Evolutionary conservation across 2,113 vertebrate genomes (phyloP).

Genomic region (Microcebus ravelobensis): DNA sequence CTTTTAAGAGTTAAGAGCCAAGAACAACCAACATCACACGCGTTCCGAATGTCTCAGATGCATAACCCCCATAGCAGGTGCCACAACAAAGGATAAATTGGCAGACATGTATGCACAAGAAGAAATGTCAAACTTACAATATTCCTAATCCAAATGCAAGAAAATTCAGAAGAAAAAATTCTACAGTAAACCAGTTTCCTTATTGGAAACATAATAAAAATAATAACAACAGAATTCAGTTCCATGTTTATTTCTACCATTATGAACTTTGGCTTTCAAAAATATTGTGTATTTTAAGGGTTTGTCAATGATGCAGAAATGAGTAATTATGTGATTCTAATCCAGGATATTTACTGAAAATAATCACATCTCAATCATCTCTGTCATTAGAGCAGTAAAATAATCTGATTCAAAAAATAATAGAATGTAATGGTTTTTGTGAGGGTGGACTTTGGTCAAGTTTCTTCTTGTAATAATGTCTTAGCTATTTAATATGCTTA

Average conservation of each 20-base stretch:
- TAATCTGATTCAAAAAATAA: not conserved
- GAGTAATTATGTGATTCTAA: not conserved
- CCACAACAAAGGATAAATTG: not conserved
- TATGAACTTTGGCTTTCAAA: not conserved
- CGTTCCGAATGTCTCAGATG: not conserved
- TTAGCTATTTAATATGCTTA: not conserved
- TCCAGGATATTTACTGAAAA: not conserved
- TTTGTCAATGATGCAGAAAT: not conserved
- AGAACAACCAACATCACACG: not conserved
- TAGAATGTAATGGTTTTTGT: not conserved
- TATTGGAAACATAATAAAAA: not conserved
- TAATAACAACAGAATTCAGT: not conserved
- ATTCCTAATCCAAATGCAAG: constrained; percentile 3
- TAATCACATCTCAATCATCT: not conserved
- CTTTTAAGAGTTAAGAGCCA: not conserved
- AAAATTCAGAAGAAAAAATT: not conserved
- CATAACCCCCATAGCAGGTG: not conserved
- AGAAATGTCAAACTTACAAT: not conserved
- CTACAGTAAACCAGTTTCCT: not conserved
- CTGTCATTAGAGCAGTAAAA: not conserved
- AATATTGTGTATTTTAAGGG: not conserved
- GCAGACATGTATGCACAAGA: not conserved
- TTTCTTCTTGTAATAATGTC: not conserved
- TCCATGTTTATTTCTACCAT: not conserved
- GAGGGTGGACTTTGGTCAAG: not conserved